phyloP scores from a whole-genome alignment of 2,797 vertebrate species.

The Ctenochaetus hawaiiensis region DNA sequence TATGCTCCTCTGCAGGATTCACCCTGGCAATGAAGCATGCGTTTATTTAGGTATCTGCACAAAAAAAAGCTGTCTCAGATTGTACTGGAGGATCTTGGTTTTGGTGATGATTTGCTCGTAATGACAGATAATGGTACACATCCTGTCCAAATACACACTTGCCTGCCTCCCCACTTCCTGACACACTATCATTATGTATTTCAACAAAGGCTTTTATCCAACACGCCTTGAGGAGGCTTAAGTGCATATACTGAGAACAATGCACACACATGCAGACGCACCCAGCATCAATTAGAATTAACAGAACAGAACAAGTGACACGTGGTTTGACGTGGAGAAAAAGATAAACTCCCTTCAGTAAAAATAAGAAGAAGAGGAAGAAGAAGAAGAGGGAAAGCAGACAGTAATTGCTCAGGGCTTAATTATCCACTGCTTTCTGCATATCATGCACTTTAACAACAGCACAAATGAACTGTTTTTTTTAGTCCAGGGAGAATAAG shows the following conservation, averaged over 20 bases:
- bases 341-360: constrained; percentile 34
- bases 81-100: constrained; percentile 2
- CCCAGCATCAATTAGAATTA: constrained; percentile 43
- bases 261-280: constrained; percentile 11
- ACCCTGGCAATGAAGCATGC: constrained; percentile 1
- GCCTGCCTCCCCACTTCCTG: constrained; percentile 66
- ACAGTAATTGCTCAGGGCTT: constrained; percentile 32
- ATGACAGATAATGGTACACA: constrained; percentile 63
- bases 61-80: background rate
- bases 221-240: constrained; percentile 68
- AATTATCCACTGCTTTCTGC: constrained; percentile 48
- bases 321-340: constrained; percentile 19
- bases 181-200: constrained; percentile 65
- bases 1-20: constrained; percentile 1
- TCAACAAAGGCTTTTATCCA: constrained; percentile 72
- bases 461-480: constrained; percentile 32
- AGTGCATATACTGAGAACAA: constrained; percentile 60
- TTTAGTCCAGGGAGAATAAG: constrained; percentile 25
- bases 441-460: constrained; percentile 35
- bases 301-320: constrained; percentile 39
- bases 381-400: constrained; percentile 6
- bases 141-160: constrained; percentile 63
- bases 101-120: constrained; percentile 51
- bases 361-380: constrained; percentile 22
- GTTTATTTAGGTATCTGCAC: constrained; percentile 9